These are phyloP conservation scores for Patiria miniata DNA, from an alignment of 35 echinoderm and acorn worm genomes.

Conservation along the genomic window DNA sequence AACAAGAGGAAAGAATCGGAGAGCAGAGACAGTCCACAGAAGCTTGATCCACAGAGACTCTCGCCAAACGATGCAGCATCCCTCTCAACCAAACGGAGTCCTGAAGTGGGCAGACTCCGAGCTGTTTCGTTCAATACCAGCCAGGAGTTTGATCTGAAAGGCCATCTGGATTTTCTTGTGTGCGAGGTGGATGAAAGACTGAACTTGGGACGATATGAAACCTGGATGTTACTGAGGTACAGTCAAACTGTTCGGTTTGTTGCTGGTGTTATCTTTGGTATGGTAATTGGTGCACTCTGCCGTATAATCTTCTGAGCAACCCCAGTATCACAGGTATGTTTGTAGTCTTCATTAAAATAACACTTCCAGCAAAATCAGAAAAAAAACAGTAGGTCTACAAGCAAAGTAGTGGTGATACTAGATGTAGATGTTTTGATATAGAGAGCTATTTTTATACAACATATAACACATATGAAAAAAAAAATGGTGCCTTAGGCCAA, in stretches of 20 bases:
- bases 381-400: too few relatives aligned
- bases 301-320: constrained; percentile 9
- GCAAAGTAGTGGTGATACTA: too few relatives aligned
- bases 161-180: constrained; percentile 45
- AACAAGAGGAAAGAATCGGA: constrained; percentile 25
- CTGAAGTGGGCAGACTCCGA: not conserved
- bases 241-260: constrained; percentile 43
- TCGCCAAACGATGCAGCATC: not conserved
- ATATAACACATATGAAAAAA: too few relatives aligned
- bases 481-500: too few relatives aligned
- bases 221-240: constrained; percentile 27
- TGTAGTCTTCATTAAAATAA: too few relatives aligned
- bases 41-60: too few relatives aligned
- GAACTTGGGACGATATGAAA: constrained; percentile 30
- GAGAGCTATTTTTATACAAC: too few relatives aligned
- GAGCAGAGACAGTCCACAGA: not conserved
- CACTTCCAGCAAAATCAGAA: too few relatives aligned
- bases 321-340: too few relatives aligned
- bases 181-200: constrained; percentile 16
- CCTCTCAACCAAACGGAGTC: too few relatives aligned
- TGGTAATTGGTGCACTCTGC: constrained; percentile 47
- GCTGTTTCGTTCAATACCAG: not conserved
- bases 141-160: constrained; percentile 14
- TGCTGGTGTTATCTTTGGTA: constrained; percentile 59
- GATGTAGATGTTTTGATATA: too few relatives aligned